These are phyloP conservation scores for Anthonomus grandis DNA, from an alignment of 1,140 invertebrate genomes.

Conservation along the genomic window DNA sequence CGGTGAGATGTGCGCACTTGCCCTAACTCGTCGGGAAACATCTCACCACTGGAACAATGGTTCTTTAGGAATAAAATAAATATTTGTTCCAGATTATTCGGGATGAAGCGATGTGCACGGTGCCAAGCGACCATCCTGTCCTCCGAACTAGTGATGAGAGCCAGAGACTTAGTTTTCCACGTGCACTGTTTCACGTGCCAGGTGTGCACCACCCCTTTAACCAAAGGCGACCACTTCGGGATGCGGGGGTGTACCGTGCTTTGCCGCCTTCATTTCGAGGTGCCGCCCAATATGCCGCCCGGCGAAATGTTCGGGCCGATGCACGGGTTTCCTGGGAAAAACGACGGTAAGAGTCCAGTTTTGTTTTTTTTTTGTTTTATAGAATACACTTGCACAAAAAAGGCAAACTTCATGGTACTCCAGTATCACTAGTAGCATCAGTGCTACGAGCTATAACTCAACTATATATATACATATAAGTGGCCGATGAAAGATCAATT, in stretches of 20 bases:
- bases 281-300: conserved; percentile 60
- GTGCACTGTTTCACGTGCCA: conserved; percentile 93
- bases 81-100: conserved; percentile 68
- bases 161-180: conserved; percentile 90
- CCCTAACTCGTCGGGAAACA: background rate
- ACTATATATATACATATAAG: too few relatives aligned
- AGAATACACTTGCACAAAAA: too few relatives aligned
- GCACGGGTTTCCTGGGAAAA: conserved; percentile 39
- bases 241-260: conserved; percentile 76
- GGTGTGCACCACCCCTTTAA: conserved; percentile 79
- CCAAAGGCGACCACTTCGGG: conserved; percentile 91
- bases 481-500: too few relatives aligned
- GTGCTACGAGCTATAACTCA: too few relatives aligned
- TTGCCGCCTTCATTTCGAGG: conserved; percentile 75
- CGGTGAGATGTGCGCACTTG: too few relatives aligned
- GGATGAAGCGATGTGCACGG: conserved; percentile 78
- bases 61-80: background rate
- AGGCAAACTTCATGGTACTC: too few relatives aligned
- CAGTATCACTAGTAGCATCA: too few relatives aligned
- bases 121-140: conserved; percentile 89
- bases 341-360: conserved; percentile 12
- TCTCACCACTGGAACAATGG: background rate
- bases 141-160: conserved; percentile 93
- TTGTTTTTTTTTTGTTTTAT: too few relatives aligned
- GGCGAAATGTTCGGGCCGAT: conserved; percentile 61